Percentiles rank a stretch among this genome's conserved stretches.
Evolutionary conservation across 2,797 vertebrate genomes (phyloP).

Genomic region (Taeniopygia guttata): DNA sequence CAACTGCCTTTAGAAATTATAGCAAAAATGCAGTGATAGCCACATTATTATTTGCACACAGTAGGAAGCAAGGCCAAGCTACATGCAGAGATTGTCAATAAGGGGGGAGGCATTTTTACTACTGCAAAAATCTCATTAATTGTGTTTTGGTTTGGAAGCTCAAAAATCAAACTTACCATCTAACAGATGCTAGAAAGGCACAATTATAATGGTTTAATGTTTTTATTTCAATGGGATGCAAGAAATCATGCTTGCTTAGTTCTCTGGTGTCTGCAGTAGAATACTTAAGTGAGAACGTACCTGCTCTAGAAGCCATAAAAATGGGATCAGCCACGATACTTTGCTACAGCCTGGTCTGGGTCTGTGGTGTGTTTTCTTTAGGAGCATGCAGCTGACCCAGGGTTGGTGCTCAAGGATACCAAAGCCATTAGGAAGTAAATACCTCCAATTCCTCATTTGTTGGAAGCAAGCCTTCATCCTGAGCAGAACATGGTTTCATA

Average conservation of each 20-base stretch:
- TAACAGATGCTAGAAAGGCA: background rate
- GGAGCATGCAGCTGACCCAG: background rate
- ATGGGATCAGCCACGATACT: fast-evolving
- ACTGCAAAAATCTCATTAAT: conserved; percentile 18
- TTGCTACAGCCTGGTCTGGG: background rate
- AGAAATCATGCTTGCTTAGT: background rate
- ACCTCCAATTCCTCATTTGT: background rate
- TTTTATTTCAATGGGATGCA: background rate
- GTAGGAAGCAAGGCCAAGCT: conserved; percentile 1
- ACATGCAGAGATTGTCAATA: background rate
- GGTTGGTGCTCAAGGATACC: background rate
- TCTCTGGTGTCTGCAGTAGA: background rate
- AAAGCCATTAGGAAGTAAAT: background rate
- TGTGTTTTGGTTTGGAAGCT: background rate
- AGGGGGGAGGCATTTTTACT: background rate
- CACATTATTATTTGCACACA: background rate
- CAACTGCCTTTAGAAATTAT: conserved; percentile 5
- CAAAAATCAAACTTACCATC: background rate
- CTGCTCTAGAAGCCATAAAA: background rate
- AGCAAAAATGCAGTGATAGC: background rate
- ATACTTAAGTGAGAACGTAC: background rate
- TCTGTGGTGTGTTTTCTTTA: background rate
- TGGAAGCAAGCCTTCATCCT: background rate
- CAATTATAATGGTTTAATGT: background rate
- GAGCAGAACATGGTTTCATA: background rate